A percentile compares a stretch with the other conserved stretches of the same genome.
These are phyloP conservation scores for Cynopterus brachyotis DNA, from an alignment of 2,113 vertebrate genomes.

Conservation along the genomic window DNA sequence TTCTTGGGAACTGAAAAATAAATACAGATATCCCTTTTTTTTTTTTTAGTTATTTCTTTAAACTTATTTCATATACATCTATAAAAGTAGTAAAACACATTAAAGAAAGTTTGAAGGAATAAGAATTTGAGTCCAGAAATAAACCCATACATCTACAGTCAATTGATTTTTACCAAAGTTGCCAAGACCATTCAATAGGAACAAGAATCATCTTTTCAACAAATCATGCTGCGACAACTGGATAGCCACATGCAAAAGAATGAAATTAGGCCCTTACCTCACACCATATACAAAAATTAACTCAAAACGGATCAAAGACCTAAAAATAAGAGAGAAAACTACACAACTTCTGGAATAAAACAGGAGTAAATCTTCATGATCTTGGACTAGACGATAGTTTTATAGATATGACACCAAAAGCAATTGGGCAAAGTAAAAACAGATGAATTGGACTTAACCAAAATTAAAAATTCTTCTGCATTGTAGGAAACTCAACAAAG, in stretches of 20 bases:
- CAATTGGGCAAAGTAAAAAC: not conserved
- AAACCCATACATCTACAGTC: not conserved
- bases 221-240: not conserved
- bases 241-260: not conserved
- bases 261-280: not conserved
- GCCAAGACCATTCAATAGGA: not conserved
- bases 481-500: not conserved
- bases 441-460: not conserved
- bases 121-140: not conserved
- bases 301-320: not conserved
- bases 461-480: not conserved
- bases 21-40: not conserved
- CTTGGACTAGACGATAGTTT: not conserved
- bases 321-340: not conserved
- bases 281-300: not conserved
- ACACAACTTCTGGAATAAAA: not conserved
- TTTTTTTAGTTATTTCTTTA: not conserved
- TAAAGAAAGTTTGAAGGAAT: constrained; percentile 1
- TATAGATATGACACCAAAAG: not conserved
- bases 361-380: not conserved
- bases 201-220: not conserved
- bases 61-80: not conserved
- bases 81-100: not conserved
- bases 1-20: not conserved
- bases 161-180: not conserved